A percentile compares a stretch with the other conserved stretches of the same genome.
Evolutionary conservation across 1,140 invertebrate species (phyloP).

Genomic region (Andricus grossulariae): DNA sequence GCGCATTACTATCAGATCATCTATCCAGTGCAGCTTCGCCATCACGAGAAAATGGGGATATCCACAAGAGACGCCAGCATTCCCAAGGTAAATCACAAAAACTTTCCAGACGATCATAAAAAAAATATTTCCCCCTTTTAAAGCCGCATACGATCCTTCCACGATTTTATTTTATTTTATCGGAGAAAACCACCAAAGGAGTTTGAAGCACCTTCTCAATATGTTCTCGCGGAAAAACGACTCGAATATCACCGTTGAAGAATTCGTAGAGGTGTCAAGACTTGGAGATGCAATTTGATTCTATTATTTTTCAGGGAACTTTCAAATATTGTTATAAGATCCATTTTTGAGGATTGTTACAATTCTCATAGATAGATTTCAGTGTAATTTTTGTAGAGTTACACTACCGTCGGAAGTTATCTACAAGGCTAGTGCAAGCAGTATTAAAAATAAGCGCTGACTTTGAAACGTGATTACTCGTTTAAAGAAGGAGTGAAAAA

Average conservation of each 20-base stretch:
- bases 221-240: background rate
- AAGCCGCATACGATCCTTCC: background rate
- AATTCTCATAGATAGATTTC: too few species aligned
- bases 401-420: too few species aligned
- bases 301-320: too few species aligned
- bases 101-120: background rate
- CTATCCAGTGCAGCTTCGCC: constrained; percentile 93
- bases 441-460: too few species aligned
- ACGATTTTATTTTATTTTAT: constrained; percentile 26
- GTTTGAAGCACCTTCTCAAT: constrained; percentile 4
- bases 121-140: background rate
- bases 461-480: too few species aligned
- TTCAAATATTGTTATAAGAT: too few species aligned
- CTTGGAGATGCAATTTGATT: too few species aligned
- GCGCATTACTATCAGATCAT: constrained; percentile 95
- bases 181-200: constrained; percentile 6
- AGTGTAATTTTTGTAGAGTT: too few species aligned
- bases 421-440: too few species aligned
- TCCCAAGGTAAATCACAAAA: constrained; percentile 82
- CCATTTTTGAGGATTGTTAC: too few species aligned
- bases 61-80: constrained; percentile 90
- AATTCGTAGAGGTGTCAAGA: background rate
- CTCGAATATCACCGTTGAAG: background rate
- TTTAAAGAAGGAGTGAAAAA: too few species aligned
- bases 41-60: constrained; percentile 96